Percentiles rank a stretch among this genome's conserved stretches.
These are phyloP conservation scores for Biston betularia DNA, from an alignment of 2,888 invertebrate species.

Conservation along the genomic window DNA sequence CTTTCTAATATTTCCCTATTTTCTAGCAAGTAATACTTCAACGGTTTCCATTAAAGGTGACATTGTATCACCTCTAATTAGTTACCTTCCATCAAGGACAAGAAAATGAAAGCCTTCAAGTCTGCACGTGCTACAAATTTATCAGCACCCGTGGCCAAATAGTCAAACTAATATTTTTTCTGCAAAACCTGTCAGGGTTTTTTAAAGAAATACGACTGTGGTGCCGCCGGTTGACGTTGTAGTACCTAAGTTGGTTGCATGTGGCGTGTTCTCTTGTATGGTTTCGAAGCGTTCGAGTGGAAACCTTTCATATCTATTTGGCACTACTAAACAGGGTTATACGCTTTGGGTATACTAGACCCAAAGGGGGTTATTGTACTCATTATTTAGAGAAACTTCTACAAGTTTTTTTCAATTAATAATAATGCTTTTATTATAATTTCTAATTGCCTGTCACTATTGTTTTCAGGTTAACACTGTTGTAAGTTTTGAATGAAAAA, in stretches of 20 bases:
- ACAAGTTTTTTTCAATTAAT: too few relatives aligned
- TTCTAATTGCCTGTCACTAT: too few relatives aligned
- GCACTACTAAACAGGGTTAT: background rate
- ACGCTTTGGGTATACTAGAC: background rate
- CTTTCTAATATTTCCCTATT: too few relatives aligned
- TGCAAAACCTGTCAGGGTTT: background rate
- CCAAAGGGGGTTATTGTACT: background rate
- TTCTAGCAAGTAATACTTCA: too few relatives aligned
- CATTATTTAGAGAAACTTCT: too few relatives aligned
- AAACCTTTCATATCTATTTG: conserved; percentile 12
- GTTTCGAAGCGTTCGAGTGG: conserved; percentile 9
- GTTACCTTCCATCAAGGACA: background rate
- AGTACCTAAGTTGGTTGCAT: background rate
- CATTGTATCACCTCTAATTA: background rate
- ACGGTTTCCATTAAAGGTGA: background rate
- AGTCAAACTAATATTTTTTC: background rate
- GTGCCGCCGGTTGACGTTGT: background rate
- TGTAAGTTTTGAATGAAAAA: too few relatives aligned
- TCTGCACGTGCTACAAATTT: background rate
- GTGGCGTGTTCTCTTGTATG: background rate
- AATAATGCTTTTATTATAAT: too few relatives aligned
- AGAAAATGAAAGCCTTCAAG: background rate
- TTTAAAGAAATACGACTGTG: background rate
- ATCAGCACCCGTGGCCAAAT: too few relatives aligned
- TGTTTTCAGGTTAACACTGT: too few relatives aligned